These are phyloP conservation scores for Glossosoma conforme DNA, from an alignment of 1,140 invertebrate genomes.

Conservation along the genomic window DNA sequence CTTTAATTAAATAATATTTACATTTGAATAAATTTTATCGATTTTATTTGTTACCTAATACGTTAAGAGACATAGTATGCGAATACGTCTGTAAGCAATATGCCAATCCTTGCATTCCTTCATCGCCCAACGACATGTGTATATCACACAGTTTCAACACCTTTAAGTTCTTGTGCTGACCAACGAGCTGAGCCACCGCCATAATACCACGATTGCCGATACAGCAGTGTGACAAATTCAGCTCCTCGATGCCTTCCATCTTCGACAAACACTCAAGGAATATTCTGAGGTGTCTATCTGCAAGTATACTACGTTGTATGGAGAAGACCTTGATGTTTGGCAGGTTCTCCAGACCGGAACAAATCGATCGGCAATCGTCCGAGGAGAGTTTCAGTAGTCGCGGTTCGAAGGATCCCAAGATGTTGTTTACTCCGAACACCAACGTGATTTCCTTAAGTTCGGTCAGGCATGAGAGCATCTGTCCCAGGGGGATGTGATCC, in stretches of 20 bases:
- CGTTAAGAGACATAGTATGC: too few relatives aligned
- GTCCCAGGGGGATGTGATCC: constrained; percentile 43
- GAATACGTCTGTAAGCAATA: constrained; percentile 34
- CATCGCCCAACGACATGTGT: constrained; percentile 43
- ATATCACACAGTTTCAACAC: constrained; percentile 42
- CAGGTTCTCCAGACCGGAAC: constrained; percentile 40
- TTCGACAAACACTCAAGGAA: constrained; percentile 42
- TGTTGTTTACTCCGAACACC: constrained; percentile 41
- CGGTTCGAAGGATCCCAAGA: constrained; percentile 36
- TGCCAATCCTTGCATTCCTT: constrained; percentile 41
- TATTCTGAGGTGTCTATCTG: constrained; percentile 41
- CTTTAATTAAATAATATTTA: too few relatives aligned
- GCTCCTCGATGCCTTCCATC: constrained; percentile 42
- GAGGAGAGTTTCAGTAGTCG: constrained; percentile 44
- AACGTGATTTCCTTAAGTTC: constrained; percentile 43
- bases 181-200: constrained; percentile 43
- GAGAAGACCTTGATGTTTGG: constrained; percentile 38
- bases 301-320: constrained; percentile 44
- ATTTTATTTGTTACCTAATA: constrained; percentile 13
- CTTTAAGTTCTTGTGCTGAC: constrained; percentile 40
- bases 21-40: not conserved
- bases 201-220: constrained; percentile 47
- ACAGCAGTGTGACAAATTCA: constrained; percentile 48
- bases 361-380: constrained; percentile 42
- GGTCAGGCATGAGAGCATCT: constrained; percentile 37